These are phyloP conservation scores for Acanthopleura granulata DNA, from an alignment of 2,888 invertebrate genomes.

Conservation along the genomic window DNA sequence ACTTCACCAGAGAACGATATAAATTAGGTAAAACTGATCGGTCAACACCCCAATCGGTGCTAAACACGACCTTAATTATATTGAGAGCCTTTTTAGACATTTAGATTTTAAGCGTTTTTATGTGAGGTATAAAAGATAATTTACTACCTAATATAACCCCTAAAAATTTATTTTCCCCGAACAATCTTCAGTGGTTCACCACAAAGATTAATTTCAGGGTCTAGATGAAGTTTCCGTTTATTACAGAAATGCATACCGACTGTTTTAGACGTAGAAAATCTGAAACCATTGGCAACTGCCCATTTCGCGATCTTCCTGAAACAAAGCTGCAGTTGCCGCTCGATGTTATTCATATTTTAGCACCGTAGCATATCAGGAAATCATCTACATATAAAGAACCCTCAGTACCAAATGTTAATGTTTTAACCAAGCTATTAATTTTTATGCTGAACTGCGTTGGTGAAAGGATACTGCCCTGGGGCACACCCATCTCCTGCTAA, in stretches of 20 bases:
- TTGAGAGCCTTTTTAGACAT: not conserved
- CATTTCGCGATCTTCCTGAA: not conserved
- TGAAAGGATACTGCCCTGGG: too few relatives aligned
- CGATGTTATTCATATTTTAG: not conserved
- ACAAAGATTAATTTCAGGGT: too few relatives aligned
- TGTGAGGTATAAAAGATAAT: not conserved
- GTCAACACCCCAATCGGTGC: not conserved
- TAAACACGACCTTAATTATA: not conserved
- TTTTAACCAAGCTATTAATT: slow-evolving; percentile 5
- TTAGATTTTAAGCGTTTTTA: not conserved
- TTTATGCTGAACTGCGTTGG: slow-evolving; percentile 11
- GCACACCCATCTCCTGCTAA: too few relatives aligned
- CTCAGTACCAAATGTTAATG: not conserved
- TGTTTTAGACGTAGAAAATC: not conserved
- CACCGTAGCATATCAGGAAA: not conserved
- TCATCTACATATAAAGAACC: slow-evolving; percentile 1
- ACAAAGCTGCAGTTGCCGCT: not conserved
- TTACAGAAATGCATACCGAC: not conserved
- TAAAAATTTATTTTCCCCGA: not conserved
- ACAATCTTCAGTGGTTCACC: too few relatives aligned
- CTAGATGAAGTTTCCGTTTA: not conserved
- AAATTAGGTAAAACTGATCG: not conserved
- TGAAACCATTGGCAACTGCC: not conserved
- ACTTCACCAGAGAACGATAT: slow-evolving; percentile 4
- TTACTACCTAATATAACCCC: not conserved